Percentiles rank a stretch among this genome's conserved stretches.
Conservation (phyloP, 2,888 invertebrate genomes). For the Strigamia transsilvanica region DNA sequence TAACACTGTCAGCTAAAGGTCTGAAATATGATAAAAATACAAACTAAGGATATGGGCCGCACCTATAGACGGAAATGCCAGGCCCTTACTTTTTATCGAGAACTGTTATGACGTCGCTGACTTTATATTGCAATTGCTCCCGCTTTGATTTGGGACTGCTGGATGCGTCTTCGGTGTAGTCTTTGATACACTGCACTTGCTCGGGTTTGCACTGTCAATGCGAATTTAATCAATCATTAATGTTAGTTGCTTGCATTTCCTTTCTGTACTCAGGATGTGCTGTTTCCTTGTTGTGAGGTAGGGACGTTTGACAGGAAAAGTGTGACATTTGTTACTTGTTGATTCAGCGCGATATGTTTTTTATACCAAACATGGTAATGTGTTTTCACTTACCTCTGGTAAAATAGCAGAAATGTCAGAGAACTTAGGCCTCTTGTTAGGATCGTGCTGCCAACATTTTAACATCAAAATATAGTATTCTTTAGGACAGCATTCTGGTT, state of each 20-base stretch:
- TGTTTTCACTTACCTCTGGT: conserved; percentile 70
- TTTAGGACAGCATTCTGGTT: conserved; percentile 93
- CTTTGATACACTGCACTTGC: conserved; percentile 84
- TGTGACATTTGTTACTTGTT: conserved; percentile 41
- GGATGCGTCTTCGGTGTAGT: conserved; percentile 67
- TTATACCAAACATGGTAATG: conserved; percentile 32
- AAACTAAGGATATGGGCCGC: conserved; percentile 15
- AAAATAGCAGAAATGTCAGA: conserved; percentile 80
- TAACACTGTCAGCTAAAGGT: conserved; percentile 62
- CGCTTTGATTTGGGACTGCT: conserved; percentile 64
- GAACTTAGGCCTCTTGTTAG: conserved; percentile 87
- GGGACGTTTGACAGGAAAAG: conserved; percentile 40
- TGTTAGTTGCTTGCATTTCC: conserved; percentile 25
- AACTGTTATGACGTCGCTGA: conserved; percentile 91
- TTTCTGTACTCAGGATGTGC: conserved; percentile 22
- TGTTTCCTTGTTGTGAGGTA: conserved; percentile 41
- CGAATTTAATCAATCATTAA: conserved; percentile 46
- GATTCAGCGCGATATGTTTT: background rate
- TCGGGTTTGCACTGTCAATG: conserved; percentile 79
- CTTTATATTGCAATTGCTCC: conserved; percentile 82
- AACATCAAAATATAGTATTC: conserved; percentile 92
- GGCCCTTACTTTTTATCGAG: conserved; percentile 77
- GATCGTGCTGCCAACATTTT: conserved; percentile 96
- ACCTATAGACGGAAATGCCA: background rate
- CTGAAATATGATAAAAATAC: conserved; percentile 59